Base-by-base conservation (phyloP, 2,888 invertebrate species). In the Leptinotarsa tumamoca region DNA sequence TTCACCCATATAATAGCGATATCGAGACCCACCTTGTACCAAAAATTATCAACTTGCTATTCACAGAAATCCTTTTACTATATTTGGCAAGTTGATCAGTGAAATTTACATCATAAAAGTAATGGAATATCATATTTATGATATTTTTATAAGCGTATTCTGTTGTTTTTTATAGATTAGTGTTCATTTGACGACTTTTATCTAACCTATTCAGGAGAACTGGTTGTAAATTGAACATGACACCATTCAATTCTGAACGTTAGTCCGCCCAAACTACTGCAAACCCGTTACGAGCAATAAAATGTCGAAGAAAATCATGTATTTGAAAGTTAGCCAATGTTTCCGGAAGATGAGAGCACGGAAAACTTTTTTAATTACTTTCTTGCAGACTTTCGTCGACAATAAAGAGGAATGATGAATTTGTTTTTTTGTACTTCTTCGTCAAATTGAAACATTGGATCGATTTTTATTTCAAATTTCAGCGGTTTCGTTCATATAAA, bases 331-430 rank as follows among this genome's bases (percentile, higher is more conserved):
- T 70, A 50, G 69, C 18, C 68, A 52, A 73, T 66, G 73, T 56
- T 66, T 23, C 51, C 63, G 67, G 23, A 66, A 72, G 70, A 74
- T 74, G 73, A 73, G 10, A 43, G 68, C 68, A 71, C 73, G 74
- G 67, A 67, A 68, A 78, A 78, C 77, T 78, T 78, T 78, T 73
- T 73, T 78, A 78, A 78, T 78, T 78, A 78, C 75, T 73, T 73
- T 72, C 72, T 63, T 33, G 68, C 71, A 75, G 74, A 49, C 70
- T 77, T 70, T 71, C 63, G 54, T 50, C 52, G 67, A 71, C 61
- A 66, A 77, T 74, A 74, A 77, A 77, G 74, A 66, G 61, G 74
- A 52, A 77, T 74, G 73, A 76, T 76, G 27, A 77, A 75, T 75
- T 77, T 67, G 56, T 78, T 70, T 75, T 73, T 75, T 49, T 68